Conservation (phyloP, 1,140 invertebrate species). For the Bombus impatiens region DNA sequence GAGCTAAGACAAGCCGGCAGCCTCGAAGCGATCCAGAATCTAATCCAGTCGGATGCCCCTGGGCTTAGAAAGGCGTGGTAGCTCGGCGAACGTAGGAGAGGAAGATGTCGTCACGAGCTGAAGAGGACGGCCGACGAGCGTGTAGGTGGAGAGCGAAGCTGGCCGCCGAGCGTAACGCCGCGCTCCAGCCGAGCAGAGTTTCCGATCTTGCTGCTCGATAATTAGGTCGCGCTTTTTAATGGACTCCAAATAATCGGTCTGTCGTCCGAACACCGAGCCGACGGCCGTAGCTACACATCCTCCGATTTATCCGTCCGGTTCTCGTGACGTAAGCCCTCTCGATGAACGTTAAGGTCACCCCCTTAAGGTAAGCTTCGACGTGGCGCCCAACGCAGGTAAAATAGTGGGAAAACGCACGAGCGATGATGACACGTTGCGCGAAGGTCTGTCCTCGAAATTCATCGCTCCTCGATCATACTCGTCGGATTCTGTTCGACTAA, state of each 20-base stretch:
- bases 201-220: conserved; percentile 15
- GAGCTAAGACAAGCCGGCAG: conserved; percentile 49
- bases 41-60: conserved; percentile 71
- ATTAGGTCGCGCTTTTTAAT: conserved; percentile 59
- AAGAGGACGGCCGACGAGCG: conserved; percentile 46
- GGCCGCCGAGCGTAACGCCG: neutral
- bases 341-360: conserved; percentile 56
- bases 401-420: conserved; percentile 24
- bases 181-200: neutral
- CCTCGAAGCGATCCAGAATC: conserved; percentile 69
- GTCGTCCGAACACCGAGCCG: conserved; percentile 6
- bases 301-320: conserved; percentile 17
- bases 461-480: neutral
- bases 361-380: neutral
- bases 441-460: conserved; percentile 4
- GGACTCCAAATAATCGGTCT: conserved; percentile 47
- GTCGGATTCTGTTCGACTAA: too few species aligned
- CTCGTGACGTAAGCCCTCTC: conserved; percentile 45
- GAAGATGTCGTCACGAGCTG: conserved; percentile 66
- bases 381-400: neutral
- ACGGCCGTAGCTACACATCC: neutral
- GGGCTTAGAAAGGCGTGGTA: conserved; percentile 74
- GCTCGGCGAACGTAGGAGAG: conserved; percentile 60
- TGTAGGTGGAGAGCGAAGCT: conserved; percentile 60
- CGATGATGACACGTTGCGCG: neutral